Percentiles rank a stretch among this genome's conserved stretches.
Evolutionary conservation across 2,888 invertebrate species (phyloP).

Genomic region (Spodoptera exigua): DNA sequence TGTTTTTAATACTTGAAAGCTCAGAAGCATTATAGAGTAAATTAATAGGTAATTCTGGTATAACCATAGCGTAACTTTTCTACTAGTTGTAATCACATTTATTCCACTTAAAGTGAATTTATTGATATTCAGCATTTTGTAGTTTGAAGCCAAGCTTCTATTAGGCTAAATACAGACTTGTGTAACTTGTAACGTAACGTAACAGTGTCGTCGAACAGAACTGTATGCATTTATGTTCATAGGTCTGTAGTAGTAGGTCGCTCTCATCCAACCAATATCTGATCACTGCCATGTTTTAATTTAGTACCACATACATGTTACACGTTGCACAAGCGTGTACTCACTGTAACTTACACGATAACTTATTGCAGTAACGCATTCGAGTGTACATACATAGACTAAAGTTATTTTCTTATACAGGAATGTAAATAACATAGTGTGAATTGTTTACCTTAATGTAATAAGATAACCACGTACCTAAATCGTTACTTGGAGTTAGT

Average conservation of each 20-base stretch:
- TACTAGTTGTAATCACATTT: conserved; percentile 41
- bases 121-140: conserved; percentile 36
- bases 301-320: conserved; percentile 23
- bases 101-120: conserved; percentile 43
- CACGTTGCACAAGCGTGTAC: conserved; percentile 42
- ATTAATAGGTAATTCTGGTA: conserved; percentile 13
- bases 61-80: conserved; percentile 33
- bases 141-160: conserved; percentile 47
- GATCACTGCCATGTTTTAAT: conserved; percentile 31
- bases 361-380: conserved; percentile 38
- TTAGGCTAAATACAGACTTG: conserved; percentile 33
- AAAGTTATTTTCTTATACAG: conserved; percentile 35
- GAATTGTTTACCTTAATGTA: conserved; percentile 49
- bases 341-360: conserved; percentile 20
- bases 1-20: conserved; percentile 22
- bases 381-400: conserved; percentile 47
- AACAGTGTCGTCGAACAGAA: conserved; percentile 3
- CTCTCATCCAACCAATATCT: conserved; percentile 15
- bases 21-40: conserved; percentile 20
- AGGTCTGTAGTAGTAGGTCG: conserved; percentile 9
- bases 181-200: conserved; percentile 34
- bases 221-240: conserved; percentile 3
- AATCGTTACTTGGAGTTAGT: conserved; percentile 34
- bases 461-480: conserved; percentile 44
- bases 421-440: conserved; percentile 53